Percentiles rank a stretch among this genome's conserved stretches.
phyloP scores from a whole-genome alignment of 2,797 vertebrate genomes.

The Eupleurogrammus muticus region DNA sequence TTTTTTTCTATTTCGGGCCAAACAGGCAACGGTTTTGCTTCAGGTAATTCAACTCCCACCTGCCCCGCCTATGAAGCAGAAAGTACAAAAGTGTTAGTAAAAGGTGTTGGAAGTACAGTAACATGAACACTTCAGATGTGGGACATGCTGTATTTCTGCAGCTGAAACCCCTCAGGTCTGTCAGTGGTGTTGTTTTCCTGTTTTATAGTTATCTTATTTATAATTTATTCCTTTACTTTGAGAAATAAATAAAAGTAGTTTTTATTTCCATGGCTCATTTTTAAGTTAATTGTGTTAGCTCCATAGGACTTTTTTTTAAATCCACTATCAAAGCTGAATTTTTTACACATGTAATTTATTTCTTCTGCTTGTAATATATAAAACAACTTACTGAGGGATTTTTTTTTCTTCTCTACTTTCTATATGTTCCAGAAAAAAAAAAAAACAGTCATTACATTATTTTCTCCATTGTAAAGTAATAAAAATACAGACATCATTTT shows the following conservation, averaged over 20 bases:
- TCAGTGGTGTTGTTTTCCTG: constrained; percentile 24
- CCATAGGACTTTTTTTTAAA: constrained; percentile 1
- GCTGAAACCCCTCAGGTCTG: constrained; percentile 47
- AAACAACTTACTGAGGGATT: neutral
- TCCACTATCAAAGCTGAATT: neutral
- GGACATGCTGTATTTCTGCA: constrained; percentile 53
- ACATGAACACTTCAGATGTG: constrained; percentile 62
- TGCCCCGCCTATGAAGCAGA: constrained; percentile 46
- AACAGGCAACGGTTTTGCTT: constrained; percentile 55
- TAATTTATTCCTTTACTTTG: neutral
- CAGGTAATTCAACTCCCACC: constrained; percentile 64
- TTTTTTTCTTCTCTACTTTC: constrained; percentile 6
- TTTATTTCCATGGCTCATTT: neutral
- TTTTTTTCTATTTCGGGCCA: constrained; percentile 56
- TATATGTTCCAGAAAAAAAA: constrained; percentile 13
- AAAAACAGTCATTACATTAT: constrained; percentile 10
- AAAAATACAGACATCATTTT: constrained; percentile 60
- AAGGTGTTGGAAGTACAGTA: constrained; percentile 47
- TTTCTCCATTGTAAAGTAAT: constrained; percentile 46
- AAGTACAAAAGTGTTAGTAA: constrained; percentile 45
- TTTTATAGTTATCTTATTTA: constrained; percentile 6
- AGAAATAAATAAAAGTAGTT: constrained; percentile 22
- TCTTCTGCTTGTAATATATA: neutral
- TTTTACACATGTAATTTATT: neutral
- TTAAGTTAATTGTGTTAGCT: neutral